Evolutionary conservation across 2,797 vertebrate species (phyloP).

Genomic region (Peromyscus aztecus): DNA sequence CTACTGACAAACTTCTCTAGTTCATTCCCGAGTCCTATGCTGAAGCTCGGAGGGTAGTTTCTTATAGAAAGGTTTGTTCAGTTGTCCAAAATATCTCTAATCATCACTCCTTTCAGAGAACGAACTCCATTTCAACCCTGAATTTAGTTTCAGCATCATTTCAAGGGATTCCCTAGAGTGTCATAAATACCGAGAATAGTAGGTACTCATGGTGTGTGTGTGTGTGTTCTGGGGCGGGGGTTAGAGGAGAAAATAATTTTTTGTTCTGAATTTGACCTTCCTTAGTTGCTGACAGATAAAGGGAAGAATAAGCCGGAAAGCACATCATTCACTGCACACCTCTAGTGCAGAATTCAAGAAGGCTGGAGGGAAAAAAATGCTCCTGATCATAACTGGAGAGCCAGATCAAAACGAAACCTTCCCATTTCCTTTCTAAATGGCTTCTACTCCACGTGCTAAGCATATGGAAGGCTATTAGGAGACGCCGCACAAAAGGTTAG

Average conservation of each 20-base stretch:
- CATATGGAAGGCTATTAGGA: constrained; percentile 30
- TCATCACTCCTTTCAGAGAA: background rate
- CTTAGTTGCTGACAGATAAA: constrained; percentile 43
- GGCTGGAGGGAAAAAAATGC: background rate
- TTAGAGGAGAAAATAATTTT: constrained; percentile 46
- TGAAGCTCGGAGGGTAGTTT: background rate
- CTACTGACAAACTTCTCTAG: background rate
- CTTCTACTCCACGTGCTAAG: constrained; percentile 38
- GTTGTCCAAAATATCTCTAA: background rate
- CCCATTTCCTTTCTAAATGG: background rate
- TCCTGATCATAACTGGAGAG: background rate
- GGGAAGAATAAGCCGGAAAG: constrained; percentile 51
- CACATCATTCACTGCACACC: background rate
- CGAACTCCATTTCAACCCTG: constrained; percentile 60
- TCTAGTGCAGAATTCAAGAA: constrained; percentile 48
- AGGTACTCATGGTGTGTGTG: background rate
- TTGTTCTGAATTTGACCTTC: constrained; percentile 32
- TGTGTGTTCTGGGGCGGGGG: background rate
- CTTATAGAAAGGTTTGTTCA: background rate
- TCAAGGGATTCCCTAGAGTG: constrained; percentile 23
- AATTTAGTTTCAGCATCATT: constrained; percentile 44
- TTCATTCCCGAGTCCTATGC: background rate
- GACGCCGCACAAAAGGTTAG: constrained; percentile 48
- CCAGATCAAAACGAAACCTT: constrained; percentile 41
- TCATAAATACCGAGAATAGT: constrained; percentile 49